These are phyloP conservation scores for Amiota communis DNA, from an alignment of 2,888 invertebrate genomes.

Conservation along the genomic window DNA sequence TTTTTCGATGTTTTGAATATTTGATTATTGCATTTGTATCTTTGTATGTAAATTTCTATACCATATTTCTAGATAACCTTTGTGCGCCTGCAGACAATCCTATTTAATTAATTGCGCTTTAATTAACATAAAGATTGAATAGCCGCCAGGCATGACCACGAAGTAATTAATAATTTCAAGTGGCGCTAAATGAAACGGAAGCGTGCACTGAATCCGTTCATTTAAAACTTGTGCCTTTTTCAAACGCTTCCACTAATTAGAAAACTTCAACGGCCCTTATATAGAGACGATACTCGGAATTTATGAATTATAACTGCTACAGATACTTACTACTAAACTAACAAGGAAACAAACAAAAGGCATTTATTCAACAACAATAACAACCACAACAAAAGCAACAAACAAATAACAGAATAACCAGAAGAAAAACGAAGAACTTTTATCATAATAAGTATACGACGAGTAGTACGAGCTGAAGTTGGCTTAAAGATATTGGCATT, in stretches of 20 bases:
- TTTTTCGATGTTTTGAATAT: not conserved
- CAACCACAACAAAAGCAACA: not conserved
- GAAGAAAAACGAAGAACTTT: not conserved
- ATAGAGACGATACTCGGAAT: not conserved
- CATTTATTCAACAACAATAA: not conserved
- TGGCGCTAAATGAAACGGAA: not conserved
- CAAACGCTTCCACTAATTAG: conserved; percentile 8
- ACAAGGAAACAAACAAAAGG: not conserved
- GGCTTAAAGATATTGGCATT: too few species aligned
- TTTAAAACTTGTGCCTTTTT: conserved; percentile 13
- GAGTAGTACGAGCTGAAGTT: too few species aligned
- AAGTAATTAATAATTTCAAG: conserved; percentile 20
- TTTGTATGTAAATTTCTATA: not conserved
- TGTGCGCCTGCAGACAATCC: not conserved
- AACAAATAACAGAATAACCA: too few species aligned
- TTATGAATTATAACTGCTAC: conserved; percentile 20
- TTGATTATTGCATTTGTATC: not conserved
- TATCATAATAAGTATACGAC: not conserved
- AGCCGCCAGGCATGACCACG: not conserved
- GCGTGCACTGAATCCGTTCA: not conserved
- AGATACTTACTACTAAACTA: too few species aligned
- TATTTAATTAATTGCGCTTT: not conserved
- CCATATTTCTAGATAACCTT: too few species aligned
- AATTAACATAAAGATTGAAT: conserved; percentile 19
- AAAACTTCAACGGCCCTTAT: conserved; percentile 12